Percentiles rank a stretch among this genome's conserved stretches.
Evolutionary conservation across 1,140 invertebrate genomes (phyloP).

Genomic region (Neoseiulus cucumeris): DNA sequence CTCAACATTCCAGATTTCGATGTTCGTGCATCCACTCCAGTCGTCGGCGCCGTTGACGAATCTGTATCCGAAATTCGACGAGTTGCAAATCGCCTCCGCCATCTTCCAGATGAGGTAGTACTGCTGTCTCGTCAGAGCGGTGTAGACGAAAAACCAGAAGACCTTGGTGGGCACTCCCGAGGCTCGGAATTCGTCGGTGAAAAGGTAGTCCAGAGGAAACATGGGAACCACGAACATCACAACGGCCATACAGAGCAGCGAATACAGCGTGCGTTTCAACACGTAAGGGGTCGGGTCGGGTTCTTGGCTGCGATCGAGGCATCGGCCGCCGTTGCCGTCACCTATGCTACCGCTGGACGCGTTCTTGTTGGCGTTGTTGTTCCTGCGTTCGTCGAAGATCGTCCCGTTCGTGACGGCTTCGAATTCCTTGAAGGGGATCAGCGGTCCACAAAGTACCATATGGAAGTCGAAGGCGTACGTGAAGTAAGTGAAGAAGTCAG

Average conservation of each 20-base stretch:
- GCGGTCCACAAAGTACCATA: not conserved
- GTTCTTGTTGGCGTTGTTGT: not conserved
- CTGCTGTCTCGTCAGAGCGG: not conserved
- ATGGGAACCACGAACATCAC: not conserved
- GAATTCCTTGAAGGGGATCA: not conserved
- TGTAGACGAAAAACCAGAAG: slow-evolving; percentile 6
- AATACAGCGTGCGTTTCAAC: not conserved
- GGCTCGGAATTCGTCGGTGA: not conserved
- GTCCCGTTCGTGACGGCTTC: not conserved
- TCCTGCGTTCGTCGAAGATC: not conserved
- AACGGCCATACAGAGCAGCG: not conserved
- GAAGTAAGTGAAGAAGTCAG: not conserved
- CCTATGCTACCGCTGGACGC: too few relatives aligned
- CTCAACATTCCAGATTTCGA: not conserved
- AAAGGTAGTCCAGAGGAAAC: not conserved
- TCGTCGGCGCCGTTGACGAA: not conserved
- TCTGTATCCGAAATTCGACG: not conserved
- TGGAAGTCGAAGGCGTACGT: slow-evolving; percentile 1
- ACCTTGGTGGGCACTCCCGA: not conserved
- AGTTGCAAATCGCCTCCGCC: slow-evolving; percentile 2
- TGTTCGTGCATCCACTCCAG: slow-evolving; percentile 1
- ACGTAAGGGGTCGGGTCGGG: not conserved
- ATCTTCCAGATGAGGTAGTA: slow-evolving; percentile 7
- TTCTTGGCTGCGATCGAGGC: not conserved
- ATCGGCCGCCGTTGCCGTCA: too few relatives aligned